These are phyloP conservation scores for Hephaestus fuliginosus DNA, from an alignment of 2,797 vertebrate genomes.

Conservation along the genomic window DNA sequence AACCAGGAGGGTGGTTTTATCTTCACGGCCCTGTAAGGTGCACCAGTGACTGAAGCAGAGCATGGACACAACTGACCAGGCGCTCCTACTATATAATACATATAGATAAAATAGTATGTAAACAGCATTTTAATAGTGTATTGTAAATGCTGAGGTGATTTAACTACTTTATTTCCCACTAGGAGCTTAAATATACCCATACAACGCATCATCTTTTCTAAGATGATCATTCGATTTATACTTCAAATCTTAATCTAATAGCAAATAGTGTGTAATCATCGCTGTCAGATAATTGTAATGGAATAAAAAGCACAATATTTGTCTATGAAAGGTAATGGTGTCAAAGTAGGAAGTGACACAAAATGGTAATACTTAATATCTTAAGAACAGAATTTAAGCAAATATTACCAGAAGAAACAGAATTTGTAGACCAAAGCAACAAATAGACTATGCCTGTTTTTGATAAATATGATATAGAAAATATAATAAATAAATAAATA, in stretches of 20 bases:
- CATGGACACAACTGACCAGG: not conserved
- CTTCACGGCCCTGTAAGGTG: constrained; percentile 21
- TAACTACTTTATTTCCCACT: not conserved
- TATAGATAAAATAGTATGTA: not conserved
- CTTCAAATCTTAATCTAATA: not conserved
- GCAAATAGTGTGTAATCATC: not conserved
- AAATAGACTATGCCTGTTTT: not conserved
- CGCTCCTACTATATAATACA: not conserved
- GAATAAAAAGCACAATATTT: not conserved
- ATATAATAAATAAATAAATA: not conserved
- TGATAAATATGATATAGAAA: not conserved
- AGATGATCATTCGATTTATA: not conserved
- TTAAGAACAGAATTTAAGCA: not conserved
- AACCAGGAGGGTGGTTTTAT: constrained; percentile 26
- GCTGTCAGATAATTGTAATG: not conserved
- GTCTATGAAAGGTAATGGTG: not conserved
- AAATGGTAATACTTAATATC: not conserved
- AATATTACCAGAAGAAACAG: not conserved
- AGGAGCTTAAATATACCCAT: not conserved
- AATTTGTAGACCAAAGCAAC: not conserved
- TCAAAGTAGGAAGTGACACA: not conserved
- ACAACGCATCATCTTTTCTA: not conserved
- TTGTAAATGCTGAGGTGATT: not conserved
- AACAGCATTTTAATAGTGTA: not conserved
- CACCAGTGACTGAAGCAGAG: constrained; percentile 22